Percentiles rank a stretch among this genome's conserved stretches.
These are phyloP conservation scores for Sitodiplosis mosellana DNA, from an alignment of 1,140 invertebrate species.

Conservation along the genomic window DNA sequence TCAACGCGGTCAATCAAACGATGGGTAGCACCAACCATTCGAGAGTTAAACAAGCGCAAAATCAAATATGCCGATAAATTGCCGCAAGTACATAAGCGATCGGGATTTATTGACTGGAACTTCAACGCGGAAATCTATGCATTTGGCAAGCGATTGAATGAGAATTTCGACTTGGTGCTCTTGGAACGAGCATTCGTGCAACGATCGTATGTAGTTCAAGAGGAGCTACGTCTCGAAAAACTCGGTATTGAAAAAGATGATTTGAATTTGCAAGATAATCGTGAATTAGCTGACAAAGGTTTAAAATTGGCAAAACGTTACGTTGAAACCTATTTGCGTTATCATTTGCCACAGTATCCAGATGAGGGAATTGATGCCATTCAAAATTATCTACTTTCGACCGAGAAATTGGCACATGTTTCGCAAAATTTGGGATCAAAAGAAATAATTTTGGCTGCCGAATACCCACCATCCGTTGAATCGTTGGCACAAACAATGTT, in stretches of 20 bases:
- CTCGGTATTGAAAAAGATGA: slow-evolving; percentile 42
- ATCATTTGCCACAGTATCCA: slow-evolving; percentile 48
- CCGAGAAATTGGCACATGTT: slow-evolving; percentile 46
- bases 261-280: slow-evolving; percentile 43
- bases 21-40: slow-evolving; percentile 34
- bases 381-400: slow-evolving; percentile 41
- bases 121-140: slow-evolving; percentile 73
- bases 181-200: slow-evolving; percentile 63
- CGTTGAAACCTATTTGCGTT: slow-evolving; percentile 29
- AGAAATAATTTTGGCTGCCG: slow-evolving; percentile 58
- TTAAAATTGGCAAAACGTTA: slow-evolving; percentile 34
- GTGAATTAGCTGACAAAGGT: slow-evolving; percentile 45
- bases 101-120: slow-evolving; percentile 65
- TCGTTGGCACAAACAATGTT: slow-evolving; percentile 58
- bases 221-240: slow-evolving; percentile 44
- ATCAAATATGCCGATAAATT: slow-evolving; percentile 9
- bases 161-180: slow-evolving; percentile 52
- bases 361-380: slow-evolving; percentile 42
- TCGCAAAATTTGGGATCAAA: slow-evolving; percentile 54
- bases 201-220: slow-evolving; percentile 54
- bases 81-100: slow-evolving; percentile 27
- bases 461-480: slow-evolving; percentile 48
- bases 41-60: slow-evolving; percentile 15
- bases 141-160: slow-evolving; percentile 69
- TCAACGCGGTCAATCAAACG: slow-evolving; percentile 18